These are phyloP conservation scores for Emydoidea blandingii DNA, from an alignment of 2,797 vertebrate species.

Conservation along the genomic window DNA sequence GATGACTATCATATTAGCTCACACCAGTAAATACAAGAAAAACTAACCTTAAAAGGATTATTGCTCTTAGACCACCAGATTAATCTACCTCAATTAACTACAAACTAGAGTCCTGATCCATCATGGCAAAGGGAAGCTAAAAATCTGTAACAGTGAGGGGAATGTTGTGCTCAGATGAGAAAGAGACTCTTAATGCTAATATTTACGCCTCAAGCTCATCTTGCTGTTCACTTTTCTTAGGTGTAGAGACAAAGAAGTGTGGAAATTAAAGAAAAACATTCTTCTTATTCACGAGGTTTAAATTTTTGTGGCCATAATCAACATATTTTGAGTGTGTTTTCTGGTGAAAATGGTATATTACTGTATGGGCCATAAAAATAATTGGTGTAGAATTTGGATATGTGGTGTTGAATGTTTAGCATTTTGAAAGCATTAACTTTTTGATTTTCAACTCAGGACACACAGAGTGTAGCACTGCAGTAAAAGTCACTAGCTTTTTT, in stretches of 20 bases:
- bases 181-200: neutral
- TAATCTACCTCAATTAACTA: neutral
- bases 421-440: neutral
- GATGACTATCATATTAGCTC: neutral
- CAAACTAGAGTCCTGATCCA: neutral
- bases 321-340: neutral
- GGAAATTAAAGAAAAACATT: neutral
- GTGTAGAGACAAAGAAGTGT: neutral
- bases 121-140: neutral
- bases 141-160: neutral
- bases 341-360: neutral
- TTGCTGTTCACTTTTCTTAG: neutral
- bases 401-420: neutral
- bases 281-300: neutral
- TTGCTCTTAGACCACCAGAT: neutral
- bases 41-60: neutral
- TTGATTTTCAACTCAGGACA: fast-evolving
- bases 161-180: neutral
- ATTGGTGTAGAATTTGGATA: neutral
- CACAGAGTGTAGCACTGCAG: neutral
- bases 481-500: neutral
- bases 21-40: neutral
- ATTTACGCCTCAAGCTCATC: neutral
- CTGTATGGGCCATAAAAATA: neutral
- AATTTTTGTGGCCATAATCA: neutral